Evolutionary conservation across 2,888 invertebrate genomes (phyloP), one percentile per base, ranked within the genome.

Genomic region (Entomobrya proxima): DNA sequence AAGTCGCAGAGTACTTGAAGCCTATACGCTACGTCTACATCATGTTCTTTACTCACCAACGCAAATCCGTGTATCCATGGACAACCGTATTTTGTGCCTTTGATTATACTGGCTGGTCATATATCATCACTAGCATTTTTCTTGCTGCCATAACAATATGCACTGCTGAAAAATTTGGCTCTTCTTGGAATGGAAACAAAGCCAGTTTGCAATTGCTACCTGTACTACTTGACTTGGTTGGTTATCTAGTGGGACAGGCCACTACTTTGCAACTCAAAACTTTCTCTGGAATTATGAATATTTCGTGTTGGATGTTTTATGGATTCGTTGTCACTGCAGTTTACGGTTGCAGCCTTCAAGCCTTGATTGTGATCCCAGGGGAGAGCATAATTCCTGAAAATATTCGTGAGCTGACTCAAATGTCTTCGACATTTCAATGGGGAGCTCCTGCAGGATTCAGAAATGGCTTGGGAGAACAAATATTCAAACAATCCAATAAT

Each of bases 71-170:
- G 3, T 58, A 72, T 55, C 44, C 85, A 1, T 78, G 78, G 78
- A 85, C 69, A 27, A 27, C 72, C 24, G 50, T 85, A 13, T 78
- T 76, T 47, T 9, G 15, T 13, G 78, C 85, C 1, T 85, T 85
- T 47, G 78, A 13, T 61, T 1, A 67, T 18, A 3, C n/a, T 61
- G 32, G 61, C 18, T 24, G 27, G 7, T 21, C 44, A 6, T 3
- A 64, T 1, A 47, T 64, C 9, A 13, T 21, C 11, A 47, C 47
- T 18, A 78, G n/a, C 27, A n/a, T 50, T 5, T 21, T 64, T 3
- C 9, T 64, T 32, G 27, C 24, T 47, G 2, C 32, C 44, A 4
- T 11, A 30, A 2, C 21, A 32, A n/a, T n/a, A n/a, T n/a, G n/a
- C n/a, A n/a, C n/a, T n/a, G 21, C 47, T 37, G 1, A 11, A 44